Conservation (phyloP, 1,140 invertebrate species). For the Parapsyche elsis region DNA sequence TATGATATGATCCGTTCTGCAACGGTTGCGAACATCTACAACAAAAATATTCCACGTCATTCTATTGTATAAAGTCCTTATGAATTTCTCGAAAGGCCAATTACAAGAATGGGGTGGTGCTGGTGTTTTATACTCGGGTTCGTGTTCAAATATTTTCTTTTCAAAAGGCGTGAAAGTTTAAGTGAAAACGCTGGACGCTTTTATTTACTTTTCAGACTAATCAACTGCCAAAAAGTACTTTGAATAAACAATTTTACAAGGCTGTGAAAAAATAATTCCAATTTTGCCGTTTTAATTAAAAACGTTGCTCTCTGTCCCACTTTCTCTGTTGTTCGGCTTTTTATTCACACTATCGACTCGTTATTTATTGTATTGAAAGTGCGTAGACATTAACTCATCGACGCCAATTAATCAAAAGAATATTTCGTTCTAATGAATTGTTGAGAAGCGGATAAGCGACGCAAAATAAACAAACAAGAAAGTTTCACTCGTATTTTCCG, state of each 20-base stretch:
- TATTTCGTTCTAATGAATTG: no score
- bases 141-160: conserved; percentile 27
- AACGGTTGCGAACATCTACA: conserved; percentile 50
- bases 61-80: background rate
- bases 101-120: background rate
- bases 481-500: background rate
- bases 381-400: no score
- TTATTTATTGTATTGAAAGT: no score
- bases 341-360: no score
- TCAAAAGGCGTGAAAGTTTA: conserved; percentile 19
- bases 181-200: conserved; percentile 20
- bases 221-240: conserved; percentile 20
- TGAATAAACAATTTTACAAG: background rate
- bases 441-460: no score
- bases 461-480: no score
- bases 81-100: conserved; percentile 6
- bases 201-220: conserved; percentile 34
- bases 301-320: background rate
- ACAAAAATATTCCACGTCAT: background rate
- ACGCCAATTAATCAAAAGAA: no score
- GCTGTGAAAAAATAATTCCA: conserved; percentile 1
- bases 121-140: conserved; percentile 6
- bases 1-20: conserved; percentile 52
- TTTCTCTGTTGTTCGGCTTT: no score
- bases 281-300: conserved; percentile 14